phyloP scores from a whole-genome alignment of 1,140 invertebrate species.

The Drosophila bocki region DNA sequence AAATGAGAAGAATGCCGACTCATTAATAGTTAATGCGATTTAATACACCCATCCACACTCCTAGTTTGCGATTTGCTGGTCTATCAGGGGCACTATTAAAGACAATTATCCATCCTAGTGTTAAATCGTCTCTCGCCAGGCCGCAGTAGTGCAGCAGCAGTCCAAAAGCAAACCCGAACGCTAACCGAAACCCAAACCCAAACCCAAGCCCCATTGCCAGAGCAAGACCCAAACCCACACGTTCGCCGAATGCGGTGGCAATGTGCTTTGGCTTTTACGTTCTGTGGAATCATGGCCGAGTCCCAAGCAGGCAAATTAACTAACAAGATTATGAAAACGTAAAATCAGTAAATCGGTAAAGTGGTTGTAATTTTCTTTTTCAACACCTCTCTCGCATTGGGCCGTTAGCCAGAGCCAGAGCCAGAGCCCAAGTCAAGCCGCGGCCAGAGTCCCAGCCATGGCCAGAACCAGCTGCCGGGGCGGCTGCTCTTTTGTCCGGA shows the following conservation, averaged over 20 bases:
- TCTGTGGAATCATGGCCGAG: constrained; percentile 51
- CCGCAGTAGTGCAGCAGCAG: constrained; percentile 8
- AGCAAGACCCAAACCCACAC: constrained; percentile 42
- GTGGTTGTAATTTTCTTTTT: constrained; percentile 84
- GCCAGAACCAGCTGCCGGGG: constrained; percentile 60
- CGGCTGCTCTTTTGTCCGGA: constrained; percentile 70
- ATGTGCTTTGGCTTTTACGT: constrained; percentile 56
- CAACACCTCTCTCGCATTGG: constrained; percentile 82
- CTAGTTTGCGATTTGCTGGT: constrained; percentile 35
- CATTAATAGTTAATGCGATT: constrained; percentile 49
- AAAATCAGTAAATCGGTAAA: constrained; percentile 84
- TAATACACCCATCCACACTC: constrained; percentile 39
- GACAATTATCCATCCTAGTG: constrained; percentile 51
- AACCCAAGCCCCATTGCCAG: not conserved
- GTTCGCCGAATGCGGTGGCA: constrained; percentile 57
- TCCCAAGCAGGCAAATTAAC: constrained; percentile 78
- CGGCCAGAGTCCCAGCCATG: constrained; percentile 41
- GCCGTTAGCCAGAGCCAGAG: constrained; percentile 67
- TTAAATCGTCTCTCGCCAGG: constrained; percentile 40
- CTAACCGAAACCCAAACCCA: not conserved
- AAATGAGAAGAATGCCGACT: constrained; percentile 40
- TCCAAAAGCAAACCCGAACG: not conserved
- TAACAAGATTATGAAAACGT: constrained; percentile 84
- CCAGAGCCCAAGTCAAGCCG: constrained; percentile 43
- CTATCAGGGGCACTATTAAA: constrained; percentile 50